These are phyloP conservation scores for Cyclargus thomasi DNA, from an alignment of 1,140 invertebrate species.

Conservation along the genomic window DNA sequence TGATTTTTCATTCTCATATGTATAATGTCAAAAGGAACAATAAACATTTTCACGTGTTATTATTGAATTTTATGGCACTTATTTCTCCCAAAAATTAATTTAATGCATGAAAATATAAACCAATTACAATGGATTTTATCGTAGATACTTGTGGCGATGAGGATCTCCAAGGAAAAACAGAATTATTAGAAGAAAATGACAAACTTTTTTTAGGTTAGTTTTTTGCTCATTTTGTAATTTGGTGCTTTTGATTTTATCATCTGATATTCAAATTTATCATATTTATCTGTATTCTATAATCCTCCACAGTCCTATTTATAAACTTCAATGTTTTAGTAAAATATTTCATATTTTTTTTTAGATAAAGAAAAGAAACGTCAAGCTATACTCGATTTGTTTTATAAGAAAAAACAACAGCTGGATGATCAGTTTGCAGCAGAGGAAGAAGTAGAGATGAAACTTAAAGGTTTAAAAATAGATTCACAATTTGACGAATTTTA, in stretches of 20 bases:
- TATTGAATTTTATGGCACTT: not conserved
- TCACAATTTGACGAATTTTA: constrained; percentile 56
- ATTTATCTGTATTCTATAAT: too few species aligned
- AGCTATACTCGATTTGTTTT: constrained; percentile 48
- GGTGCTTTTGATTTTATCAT: too few species aligned
- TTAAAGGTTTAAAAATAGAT: constrained; percentile 54
- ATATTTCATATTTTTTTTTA: constrained; percentile 30
- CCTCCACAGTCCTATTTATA: not conserved
- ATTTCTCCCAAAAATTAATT: not conserved
- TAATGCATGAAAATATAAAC: constrained; percentile 15
- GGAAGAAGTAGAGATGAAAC: constrained; percentile 49
- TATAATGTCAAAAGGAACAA: not conserved
- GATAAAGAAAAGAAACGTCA: constrained; percentile 45
- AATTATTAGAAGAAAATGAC: constrained; percentile 43
- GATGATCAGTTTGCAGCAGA: constrained; percentile 37
- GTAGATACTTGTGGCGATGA: constrained; percentile 57
- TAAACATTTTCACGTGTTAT: constrained; percentile 6
- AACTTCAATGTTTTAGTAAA: too few species aligned
- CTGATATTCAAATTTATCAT: too few species aligned
- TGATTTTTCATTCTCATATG: not conserved
- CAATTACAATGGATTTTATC: constrained; percentile 55
- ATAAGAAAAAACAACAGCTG: constrained; percentile 57
- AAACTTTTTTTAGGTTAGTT: constrained; percentile 61
- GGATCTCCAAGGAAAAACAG: constrained; percentile 45
- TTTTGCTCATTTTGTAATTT: constrained; percentile 1